Conservation (phyloP, 2,888 invertebrate genomes). For the Lasioglossum villosulum region DNA sequence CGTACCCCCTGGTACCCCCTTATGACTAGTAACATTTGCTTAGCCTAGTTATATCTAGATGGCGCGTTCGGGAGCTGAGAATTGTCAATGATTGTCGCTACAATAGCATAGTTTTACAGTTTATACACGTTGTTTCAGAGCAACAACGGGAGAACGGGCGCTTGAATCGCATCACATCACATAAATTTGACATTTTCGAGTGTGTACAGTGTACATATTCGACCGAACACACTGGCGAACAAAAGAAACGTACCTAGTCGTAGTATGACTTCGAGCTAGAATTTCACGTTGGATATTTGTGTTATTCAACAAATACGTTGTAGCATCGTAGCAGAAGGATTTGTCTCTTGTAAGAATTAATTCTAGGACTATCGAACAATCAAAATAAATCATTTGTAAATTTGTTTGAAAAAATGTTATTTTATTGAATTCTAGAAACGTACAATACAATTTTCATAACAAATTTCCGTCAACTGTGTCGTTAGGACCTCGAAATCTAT, state of each 20-base stretch:
- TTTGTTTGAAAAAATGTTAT: neutral
- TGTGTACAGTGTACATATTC: neutral
- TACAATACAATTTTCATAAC: neutral
- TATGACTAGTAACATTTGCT: neutral
- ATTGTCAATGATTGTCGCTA: too few species aligned
- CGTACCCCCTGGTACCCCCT: too few species aligned
- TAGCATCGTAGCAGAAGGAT: constrained; percentile 4
- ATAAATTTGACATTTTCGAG: constrained; percentile 7
- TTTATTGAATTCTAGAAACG: neutral
- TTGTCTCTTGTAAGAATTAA: neutral
- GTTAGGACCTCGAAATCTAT: neutral
- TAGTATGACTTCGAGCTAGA: constrained; percentile 7
- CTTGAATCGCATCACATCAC: neutral
- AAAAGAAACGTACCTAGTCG: neutral
- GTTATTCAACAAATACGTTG: neutral
- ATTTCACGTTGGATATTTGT: neutral
- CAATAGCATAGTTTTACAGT: too few species aligned
- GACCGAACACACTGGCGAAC: neutral
- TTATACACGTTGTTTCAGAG: neutral
- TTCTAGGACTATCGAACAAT: neutral
- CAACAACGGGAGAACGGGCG: neutral
- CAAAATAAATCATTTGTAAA: neutral
- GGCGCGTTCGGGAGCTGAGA: too few species aligned
- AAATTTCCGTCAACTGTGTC: neutral
- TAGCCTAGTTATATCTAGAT: too few species aligned